Evolutionary conservation across 2,888 invertebrate genomes (phyloP).

Genomic region (Chydorus sphaericus): DNA sequence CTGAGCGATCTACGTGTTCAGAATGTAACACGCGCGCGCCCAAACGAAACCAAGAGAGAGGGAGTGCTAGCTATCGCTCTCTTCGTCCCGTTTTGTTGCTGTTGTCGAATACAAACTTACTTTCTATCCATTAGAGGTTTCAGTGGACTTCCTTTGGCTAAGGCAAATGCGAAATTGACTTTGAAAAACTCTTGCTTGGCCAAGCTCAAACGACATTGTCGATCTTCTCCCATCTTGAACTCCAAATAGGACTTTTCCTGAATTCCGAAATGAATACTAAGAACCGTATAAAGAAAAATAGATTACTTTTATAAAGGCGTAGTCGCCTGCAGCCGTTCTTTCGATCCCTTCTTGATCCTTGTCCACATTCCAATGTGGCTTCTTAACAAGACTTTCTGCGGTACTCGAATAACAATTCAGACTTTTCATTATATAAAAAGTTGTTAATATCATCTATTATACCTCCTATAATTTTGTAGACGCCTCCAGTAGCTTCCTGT

Average conservation of each 20-base stretch:
- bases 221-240: conserved; percentile 8
- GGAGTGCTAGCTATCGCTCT: neutral
- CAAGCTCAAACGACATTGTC: conserved; percentile 6
- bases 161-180: conserved; percentile 10
- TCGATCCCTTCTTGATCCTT: conserved; percentile 1
- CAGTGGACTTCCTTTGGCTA: neutral
- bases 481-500: conserved; percentile 10
- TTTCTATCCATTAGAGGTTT: conserved; percentile 5
- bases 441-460: neutral
- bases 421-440: too few species aligned
- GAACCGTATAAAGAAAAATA: neutral
- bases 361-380: neutral
- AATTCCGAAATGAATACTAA: neutral
- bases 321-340: conserved; percentile 6
- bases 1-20: too few species aligned
- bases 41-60: too few species aligned
- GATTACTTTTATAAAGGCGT: conserved; percentile 12
- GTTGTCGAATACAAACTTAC: neutral
- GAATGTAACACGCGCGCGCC: too few species aligned
- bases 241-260: conserved; percentile 13
- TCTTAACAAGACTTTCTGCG: neutral
- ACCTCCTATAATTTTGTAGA: conserved; percentile 9
- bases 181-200: conserved; percentile 13
- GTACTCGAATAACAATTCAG: neutral
- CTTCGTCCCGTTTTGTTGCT: too few species aligned